Evolutionary conservation across 2,888 invertebrate species (phyloP), one percentile per base, ranked within the genome.

Genomic region (Xiphydria camelus): DNA sequence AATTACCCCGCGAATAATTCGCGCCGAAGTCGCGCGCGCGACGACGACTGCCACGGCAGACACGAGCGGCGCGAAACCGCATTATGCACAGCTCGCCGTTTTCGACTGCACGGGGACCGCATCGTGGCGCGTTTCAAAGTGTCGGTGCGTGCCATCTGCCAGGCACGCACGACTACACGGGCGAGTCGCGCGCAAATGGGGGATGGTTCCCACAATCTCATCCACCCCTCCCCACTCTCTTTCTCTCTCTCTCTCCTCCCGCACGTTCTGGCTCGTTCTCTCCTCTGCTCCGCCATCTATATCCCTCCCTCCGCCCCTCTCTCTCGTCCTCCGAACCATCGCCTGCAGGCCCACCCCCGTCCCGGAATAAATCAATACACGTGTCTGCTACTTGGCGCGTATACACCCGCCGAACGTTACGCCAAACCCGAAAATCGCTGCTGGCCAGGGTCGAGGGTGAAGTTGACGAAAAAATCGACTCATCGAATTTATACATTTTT

Each of bases 311-410:
- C 41, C 15, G 41, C 41, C 29, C 40, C 20, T 22, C 34, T 23
- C 48, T 32, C 44, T 43, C 23, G 33, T 9, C 10, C 34, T 12
- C 22, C 40, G 25, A 35, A 18, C 22, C 19, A 20, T 41, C 29
- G 38, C 25, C 34, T 25, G 34, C 42, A 29, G 20, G 22, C 32
- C 54, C 56, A 55, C 59, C 60, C 55, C 59, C 59, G 47, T 54
- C 53, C 60, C 62, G 61, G 67, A 73, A 74, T 75, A 75, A 75
- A 75, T 75, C 75, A 75, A 75, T 75, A 75, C 71, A 72, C 68
- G 71, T 73, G 74, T 74, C 75, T 75, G 73, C 70, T 64, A 64
- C 66, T 63, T 60, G 62, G 62, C 59, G 61, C n/a, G n/a, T n/a
- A n/a, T n/a, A n/a, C 61, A 57, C 57, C 34, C 60, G 53, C 53